These are phyloP conservation scores for Dicaeum eximium DNA, from an alignment of 2,113 vertebrate genomes.

Conservation along the genomic window DNA sequence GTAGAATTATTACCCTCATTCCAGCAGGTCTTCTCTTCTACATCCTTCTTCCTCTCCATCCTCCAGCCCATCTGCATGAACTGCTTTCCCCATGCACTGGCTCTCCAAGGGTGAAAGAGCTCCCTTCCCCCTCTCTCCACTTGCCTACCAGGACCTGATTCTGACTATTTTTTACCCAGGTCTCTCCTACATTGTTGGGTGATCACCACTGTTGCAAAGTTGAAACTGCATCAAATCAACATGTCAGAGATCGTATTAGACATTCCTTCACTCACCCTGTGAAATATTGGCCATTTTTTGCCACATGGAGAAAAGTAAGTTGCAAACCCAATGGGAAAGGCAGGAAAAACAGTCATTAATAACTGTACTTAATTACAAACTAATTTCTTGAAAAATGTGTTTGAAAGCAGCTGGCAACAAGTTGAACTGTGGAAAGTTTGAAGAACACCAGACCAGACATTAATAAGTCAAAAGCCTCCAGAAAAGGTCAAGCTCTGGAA, in stretches of 20 bases:
- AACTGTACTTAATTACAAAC: conserved; percentile 54
- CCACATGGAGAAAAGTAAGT: conserved; percentile 27
- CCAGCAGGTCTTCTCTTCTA: not conserved
- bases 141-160: not conserved
- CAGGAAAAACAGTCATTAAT: conserved; percentile 61
- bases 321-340: conserved; percentile 46
- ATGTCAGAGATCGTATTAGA: not conserved
- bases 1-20: not conserved
- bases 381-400: conserved; percentile 60
- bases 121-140: not conserved
- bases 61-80: not conserved
- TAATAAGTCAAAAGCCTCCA: conserved; percentile 60
- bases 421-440: conserved; percentile 63
- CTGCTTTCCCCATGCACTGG: not conserved
- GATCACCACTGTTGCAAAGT: not conserved
- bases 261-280: not conserved
- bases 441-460: conserved; percentile 63
- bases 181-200: not conserved
- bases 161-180: not conserved
- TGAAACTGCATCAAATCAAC: not conserved
- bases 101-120: not conserved
- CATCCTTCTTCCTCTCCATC: not conserved
- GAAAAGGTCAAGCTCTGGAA: conserved; percentile 60
- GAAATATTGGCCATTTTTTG: conserved; percentile 35
- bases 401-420: conserved; percentile 60